Conservation (phyloP, 2,113 vertebrate species). For the Entosphenus tridentatus region DNA sequence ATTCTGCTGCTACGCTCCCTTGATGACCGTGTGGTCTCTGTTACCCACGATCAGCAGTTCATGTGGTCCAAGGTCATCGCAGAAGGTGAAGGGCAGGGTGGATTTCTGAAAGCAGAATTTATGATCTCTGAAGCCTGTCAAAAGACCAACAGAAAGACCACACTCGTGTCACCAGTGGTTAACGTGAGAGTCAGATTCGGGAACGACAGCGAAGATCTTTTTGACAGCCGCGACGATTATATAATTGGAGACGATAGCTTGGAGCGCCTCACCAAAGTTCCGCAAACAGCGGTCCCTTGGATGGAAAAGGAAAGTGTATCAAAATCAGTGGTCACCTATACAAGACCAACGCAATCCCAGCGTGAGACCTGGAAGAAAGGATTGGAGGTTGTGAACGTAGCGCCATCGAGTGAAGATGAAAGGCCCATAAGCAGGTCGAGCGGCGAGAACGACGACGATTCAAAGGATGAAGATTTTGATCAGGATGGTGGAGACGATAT, state of each 20-base stretch:
- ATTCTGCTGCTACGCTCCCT: neutral
- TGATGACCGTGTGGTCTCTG: conserved; percentile 1
- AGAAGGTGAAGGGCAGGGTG: conserved; percentile 3
- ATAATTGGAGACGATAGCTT: neutral
- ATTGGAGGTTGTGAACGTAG: neutral
- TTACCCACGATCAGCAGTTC: neutral
- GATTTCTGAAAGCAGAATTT: neutral
- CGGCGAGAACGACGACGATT: neutral
- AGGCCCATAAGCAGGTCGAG: neutral
- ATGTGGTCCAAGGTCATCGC: neutral
- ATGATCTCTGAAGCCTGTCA: conserved; percentile 1
- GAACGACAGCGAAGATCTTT: too few relatives aligned
- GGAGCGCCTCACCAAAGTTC: neutral
- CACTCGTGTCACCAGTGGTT: conserved; percentile 2
- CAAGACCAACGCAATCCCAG: neutral
- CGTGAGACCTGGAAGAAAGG: neutral
- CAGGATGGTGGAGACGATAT: too few relatives aligned
- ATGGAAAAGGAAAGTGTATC: too few relatives aligned
- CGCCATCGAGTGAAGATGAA: too few relatives aligned
- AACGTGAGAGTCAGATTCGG: neutral
- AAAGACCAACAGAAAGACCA: conserved; percentile 4
- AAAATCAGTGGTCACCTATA: too few relatives aligned
- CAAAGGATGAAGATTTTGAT: too few relatives aligned
- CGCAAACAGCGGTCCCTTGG: too few relatives aligned
- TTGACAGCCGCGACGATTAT: too few relatives aligned